These are phyloP conservation scores for Acrobasis suavella DNA, from an alignment of 2,888 invertebrate species.

Conservation along the genomic window DNA sequence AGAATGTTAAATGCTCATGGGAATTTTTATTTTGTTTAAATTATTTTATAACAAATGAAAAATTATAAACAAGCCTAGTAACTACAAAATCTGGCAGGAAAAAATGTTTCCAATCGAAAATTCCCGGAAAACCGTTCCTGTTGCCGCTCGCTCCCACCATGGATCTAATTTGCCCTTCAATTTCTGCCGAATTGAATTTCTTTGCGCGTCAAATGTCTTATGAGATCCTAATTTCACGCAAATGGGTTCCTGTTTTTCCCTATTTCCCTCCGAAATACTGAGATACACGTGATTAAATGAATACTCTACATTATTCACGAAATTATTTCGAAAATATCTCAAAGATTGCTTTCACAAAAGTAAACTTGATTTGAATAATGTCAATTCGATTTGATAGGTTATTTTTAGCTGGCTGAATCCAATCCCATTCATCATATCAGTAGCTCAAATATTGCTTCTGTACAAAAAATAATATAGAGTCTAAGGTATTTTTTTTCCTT, in stretches of 20 bases:
- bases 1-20: too few relatives aligned
- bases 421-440: too few relatives aligned
- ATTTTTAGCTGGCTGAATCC: too few relatives aligned
- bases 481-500: too few relatives aligned
- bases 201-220: slow-evolving; percentile 66
- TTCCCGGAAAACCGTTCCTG: not conserved
- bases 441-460: too few relatives aligned
- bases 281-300: slow-evolving; percentile 6
- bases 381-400: too few relatives aligned
- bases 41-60: too few relatives aligned
- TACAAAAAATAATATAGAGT: too few relatives aligned
- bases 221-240: slow-evolving; percentile 66
- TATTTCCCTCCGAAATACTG: slow-evolving; percentile 28
- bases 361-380: too few relatives aligned
- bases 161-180: slow-evolving; percentile 67
- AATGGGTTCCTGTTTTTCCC: slow-evolving; percentile 53
- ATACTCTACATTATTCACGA: not conserved
- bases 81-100: not conserved
- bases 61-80: not conserved
- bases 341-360: too few relatives aligned
- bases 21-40: too few relatives aligned
- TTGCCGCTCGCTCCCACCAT: slow-evolving; percentile 30
- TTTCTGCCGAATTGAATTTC: slow-evolving; percentile 67
- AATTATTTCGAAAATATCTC: not conserved
- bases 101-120: not conserved